Evolutionary conservation across 2,113 vertebrate species (phyloP).

Genomic region (Hemichromis elongatus): DNA sequence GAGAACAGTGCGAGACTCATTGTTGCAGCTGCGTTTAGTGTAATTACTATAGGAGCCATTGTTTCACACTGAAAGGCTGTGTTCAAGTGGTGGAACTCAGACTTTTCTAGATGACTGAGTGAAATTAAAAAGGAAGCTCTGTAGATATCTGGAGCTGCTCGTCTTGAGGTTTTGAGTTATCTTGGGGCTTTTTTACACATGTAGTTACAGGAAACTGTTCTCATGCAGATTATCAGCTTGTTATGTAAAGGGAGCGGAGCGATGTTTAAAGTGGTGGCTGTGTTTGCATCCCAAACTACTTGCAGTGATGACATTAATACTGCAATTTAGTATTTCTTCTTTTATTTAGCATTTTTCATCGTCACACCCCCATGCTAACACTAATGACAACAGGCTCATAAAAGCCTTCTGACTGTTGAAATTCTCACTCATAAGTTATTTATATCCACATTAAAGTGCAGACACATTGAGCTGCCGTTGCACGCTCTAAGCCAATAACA

Average conservation of each 20-base stretch:
- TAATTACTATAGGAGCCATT: constrained; percentile 46
- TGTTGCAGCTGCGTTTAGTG: not conserved
- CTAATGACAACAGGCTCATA: not conserved
- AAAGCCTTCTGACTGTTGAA: not conserved
- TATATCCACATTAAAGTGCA: not conserved
- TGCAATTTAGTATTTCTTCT: not conserved
- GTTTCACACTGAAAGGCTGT: constrained; percentile 27
- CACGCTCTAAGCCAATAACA: not conserved
- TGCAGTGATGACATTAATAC: not conserved
- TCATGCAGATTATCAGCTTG: not conserved
- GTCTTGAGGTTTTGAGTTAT: constrained; percentile 30
- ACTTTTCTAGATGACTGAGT: constrained; percentile 1
- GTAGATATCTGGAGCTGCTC: not conserved
- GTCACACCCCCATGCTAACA: not conserved
- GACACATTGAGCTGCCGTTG: not conserved
- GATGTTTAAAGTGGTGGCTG: not conserved
- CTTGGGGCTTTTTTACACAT: not conserved
- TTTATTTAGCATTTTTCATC: constrained; percentile 12
- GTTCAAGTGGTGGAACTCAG: constrained; percentile 12
- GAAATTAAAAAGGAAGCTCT: not conserved
- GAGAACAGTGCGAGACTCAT: not conserved
- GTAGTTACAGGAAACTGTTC: not conserved
- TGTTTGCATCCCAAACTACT: not conserved
- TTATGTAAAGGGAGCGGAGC: not conserved
- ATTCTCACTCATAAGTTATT: constrained; percentile 22